Evolutionary conservation across 2,113 vertebrate species (phyloP).

Genomic region (Rhinolophus sinicus): DNA sequence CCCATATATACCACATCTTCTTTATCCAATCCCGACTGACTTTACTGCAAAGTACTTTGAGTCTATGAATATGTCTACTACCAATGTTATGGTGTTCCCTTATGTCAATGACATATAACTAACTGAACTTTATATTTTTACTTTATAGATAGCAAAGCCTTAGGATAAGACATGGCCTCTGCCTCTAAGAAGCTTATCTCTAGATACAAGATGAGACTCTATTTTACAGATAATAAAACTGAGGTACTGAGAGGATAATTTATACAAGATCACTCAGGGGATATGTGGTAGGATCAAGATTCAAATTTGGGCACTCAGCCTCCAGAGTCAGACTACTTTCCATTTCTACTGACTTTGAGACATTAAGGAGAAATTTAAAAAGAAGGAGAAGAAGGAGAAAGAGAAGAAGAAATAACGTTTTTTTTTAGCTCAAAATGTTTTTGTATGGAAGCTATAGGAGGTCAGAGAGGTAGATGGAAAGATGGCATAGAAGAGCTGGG

Average conservation of each 20-base stretch:
- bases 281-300: not conserved
- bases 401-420: not conserved
- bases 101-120: not conserved
- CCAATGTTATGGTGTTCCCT: not conserved
- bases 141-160: not conserved
- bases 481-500: not conserved
- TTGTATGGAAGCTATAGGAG: not conserved
- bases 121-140: not conserved
- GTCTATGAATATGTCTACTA: not conserved
- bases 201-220: not conserved
- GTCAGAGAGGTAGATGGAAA: not conserved
- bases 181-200: not conserved
- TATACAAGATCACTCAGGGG: not conserved
- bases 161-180: not conserved
- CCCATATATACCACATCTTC: too few species aligned
- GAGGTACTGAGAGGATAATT: not conserved
- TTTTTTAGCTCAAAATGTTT: not conserved
- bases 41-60: not conserved
- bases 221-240: not conserved
- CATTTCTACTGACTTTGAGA: not conserved
- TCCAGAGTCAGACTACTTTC: not conserved
- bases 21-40: too few species aligned
- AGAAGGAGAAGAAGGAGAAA: too few species aligned
- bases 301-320: not conserved
- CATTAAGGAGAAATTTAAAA: not conserved